A percentile compares a stretch with the other conserved stretches of the same genome.
These are phyloP conservation scores for Diadromus collaris DNA, from an alignment of 2,888 invertebrate genomes.

Conservation along the genomic window DNA sequence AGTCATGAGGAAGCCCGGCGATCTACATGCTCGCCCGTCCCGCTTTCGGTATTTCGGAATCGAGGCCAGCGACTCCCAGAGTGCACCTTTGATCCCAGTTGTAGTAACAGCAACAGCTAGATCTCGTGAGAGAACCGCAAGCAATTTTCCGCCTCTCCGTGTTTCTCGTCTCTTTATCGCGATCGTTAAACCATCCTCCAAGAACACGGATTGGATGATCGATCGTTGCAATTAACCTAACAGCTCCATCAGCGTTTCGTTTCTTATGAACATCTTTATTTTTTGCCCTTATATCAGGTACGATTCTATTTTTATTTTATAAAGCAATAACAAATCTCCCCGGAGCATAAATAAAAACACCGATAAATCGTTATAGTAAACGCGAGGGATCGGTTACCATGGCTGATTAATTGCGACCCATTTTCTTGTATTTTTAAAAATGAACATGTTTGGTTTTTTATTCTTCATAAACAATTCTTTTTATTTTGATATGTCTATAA, in stretches of 20 bases:
- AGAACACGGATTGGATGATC: conserved; percentile 23
- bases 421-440: background rate
- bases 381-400: too few relatives aligned
- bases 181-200: conserved; percentile 5
- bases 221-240: background rate
- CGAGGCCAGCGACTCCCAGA: conserved; percentile 40
- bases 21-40: background rate
- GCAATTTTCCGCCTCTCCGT: conserved; percentile 9
- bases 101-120: background rate
- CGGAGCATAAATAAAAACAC: background rate
- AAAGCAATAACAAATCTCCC: background rate
- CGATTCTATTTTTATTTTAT: background rate
- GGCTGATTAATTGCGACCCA: too few relatives aligned
- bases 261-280: background rate
- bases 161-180: conserved; percentile 1
- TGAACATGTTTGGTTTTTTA: too few relatives aligned
- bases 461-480: too few relatives aligned
- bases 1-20: conserved; percentile 52
- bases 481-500: too few relatives aligned
- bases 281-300: background rate
- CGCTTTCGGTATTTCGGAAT: conserved; percentile 46
- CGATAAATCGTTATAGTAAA: background rate
- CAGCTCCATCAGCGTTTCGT: background rate
- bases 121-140: conserved; percentile 12
- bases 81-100: conserved; percentile 35